These are phyloP conservation scores for Drosophila baimaii DNA, from an alignment of 1,140 invertebrate genomes.

Conservation along the genomic window DNA sequence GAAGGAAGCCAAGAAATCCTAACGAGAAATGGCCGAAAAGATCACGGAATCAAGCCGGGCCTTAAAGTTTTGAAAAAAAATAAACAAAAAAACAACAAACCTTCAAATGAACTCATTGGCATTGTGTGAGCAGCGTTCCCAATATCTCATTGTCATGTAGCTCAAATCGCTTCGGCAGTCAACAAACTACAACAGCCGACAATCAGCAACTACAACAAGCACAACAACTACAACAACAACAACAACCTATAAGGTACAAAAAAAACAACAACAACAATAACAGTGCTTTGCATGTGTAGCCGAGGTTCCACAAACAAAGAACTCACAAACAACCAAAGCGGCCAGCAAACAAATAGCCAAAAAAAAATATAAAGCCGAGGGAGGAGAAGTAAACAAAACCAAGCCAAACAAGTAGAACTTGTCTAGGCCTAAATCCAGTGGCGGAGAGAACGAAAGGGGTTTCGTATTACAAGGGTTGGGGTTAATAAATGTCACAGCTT, in stretches of 20 bases:
- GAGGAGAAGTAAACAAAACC: conserved; percentile 39
- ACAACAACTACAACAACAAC: conserved; percentile 51
- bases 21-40: conserved; percentile 6
- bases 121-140: conserved; percentile 58
- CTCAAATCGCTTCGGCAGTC: conserved; percentile 59
- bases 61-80: conserved; percentile 30
- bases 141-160: conserved; percentile 76
- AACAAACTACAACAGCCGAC: conserved; percentile 49
- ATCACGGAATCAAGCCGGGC: conserved; percentile 17
- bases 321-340: conserved; percentile 41
- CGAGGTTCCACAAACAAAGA: conserved; percentile 55
- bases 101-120: conserved; percentile 72
- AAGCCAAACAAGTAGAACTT: conserved; percentile 76
- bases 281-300: conserved; percentile 78
- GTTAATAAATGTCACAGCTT: background rate
- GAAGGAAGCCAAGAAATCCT: conserved; percentile 19
- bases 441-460: conserved; percentile 4
- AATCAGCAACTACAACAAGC: conserved; percentile 53
- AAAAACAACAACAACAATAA: conserved; percentile 67
- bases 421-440: conserved; percentile 70
- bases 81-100: conserved; percentile 25
- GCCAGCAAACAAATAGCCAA: conserved; percentile 41
- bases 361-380: conserved; percentile 28
- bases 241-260: conserved; percentile 48
- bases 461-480: no score